Conservation (phyloP, 2,113 vertebrate genomes). For the Geococcyx californianus region DNA sequence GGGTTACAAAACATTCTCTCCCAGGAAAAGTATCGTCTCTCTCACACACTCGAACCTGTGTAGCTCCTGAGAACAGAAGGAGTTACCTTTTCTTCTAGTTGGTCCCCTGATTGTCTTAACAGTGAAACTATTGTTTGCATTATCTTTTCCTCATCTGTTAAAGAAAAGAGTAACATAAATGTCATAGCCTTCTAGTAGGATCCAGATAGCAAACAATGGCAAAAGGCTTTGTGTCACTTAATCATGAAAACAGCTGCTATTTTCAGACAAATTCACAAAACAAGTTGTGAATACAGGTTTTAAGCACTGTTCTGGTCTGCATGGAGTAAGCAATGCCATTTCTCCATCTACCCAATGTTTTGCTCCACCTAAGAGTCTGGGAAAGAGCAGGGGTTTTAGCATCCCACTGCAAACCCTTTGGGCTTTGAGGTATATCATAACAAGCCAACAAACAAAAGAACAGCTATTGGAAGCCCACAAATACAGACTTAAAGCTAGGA, state of each 20-base stretch:
- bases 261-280: not conserved
- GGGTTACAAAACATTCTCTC: not conserved
- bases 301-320: not conserved
- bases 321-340: not conserved
- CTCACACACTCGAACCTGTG: not conserved
- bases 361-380: not conserved
- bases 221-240: not conserved
- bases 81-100: slow-evolving; percentile 73
- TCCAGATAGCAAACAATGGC: not conserved
- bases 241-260: not conserved
- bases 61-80: not conserved
- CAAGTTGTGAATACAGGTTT: not conserved
- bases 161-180: not conserved
- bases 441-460: not conserved
- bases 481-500: not conserved
- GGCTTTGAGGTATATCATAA: not conserved
- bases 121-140: slow-evolving; percentile 77
- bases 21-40: not conserved
- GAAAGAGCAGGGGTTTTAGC: not conserved
- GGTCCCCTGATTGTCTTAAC: slow-evolving; percentile 78
- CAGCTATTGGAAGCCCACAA: not conserved
- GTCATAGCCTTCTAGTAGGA: not conserved
- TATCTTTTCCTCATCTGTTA: slow-evolving; percentile 63
- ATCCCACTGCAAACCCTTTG: not conserved
- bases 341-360: not conserved